Conservation (phyloP, 2,797 vertebrate species). For the Sebastes minor region DNA sequence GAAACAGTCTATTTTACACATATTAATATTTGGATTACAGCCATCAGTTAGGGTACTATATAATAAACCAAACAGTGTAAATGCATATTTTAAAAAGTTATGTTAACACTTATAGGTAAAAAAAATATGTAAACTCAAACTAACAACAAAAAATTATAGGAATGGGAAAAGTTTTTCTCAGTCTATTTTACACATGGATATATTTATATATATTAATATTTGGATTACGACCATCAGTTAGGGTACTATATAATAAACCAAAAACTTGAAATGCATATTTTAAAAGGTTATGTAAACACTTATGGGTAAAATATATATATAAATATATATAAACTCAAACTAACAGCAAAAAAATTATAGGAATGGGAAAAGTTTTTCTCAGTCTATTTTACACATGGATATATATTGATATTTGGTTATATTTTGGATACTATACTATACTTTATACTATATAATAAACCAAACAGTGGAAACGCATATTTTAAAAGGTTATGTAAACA, state of each 20-base stretch:
- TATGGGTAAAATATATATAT: background rate
- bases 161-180: conserved; percentile 16
- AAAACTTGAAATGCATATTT: background rate
- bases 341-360: background rate
- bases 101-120: background rate
- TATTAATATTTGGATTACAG: background rate
- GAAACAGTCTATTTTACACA: background rate
- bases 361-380: conserved; percentile 1
- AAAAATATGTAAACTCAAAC: background rate
- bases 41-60: too few species aligned
- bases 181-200: background rate
- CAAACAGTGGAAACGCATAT: too few species aligned
- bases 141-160: background rate
- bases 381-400: background rate
- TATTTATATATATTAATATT: background rate
- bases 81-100: background rate
- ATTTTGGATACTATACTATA: too few species aligned
- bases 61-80: background rate
- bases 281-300: background rate
- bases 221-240: background rate
- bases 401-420: background rate
- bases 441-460: too few species aligned
- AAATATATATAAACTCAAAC: background rate
- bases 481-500: background rate
- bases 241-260: background rate